Percentiles rank a stretch among this genome's conserved stretches.
These are phyloP conservation scores for Carpatolechia fugitivella DNA, from an alignment of 2,888 invertebrate genomes.

Conservation along the genomic window DNA sequence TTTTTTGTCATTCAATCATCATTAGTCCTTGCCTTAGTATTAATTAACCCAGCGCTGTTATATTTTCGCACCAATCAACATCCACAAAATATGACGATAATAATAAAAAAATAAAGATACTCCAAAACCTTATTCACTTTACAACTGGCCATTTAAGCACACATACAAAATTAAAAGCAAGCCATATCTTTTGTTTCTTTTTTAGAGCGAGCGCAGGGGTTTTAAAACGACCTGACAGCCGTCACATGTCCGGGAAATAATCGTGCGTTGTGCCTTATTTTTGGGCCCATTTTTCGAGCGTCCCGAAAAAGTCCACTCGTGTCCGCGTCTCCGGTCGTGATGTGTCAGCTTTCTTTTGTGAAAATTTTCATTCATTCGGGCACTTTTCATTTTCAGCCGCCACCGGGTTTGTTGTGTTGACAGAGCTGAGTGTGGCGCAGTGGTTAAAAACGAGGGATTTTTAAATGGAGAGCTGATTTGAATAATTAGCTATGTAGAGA, in stretches of 20 bases:
- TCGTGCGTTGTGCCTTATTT: background rate
- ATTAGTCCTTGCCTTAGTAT: too few relatives aligned
- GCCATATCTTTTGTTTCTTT: background rate
- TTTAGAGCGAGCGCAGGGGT: background rate
- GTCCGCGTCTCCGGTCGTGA: conserved; percentile 3
- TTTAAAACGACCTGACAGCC: conserved; percentile 1
- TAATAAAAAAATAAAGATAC: too few relatives aligned
- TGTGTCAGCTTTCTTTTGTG: conserved; percentile 6
- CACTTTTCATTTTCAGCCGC: conserved; percentile 1
- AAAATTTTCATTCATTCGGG: conserved; percentile 1
- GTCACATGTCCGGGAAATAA: conserved; percentile 5
- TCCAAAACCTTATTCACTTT: background rate
- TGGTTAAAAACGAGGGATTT: background rate
- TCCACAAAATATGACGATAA: too few relatives aligned
- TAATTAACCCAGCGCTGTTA: too few relatives aligned
- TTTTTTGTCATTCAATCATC: too few relatives aligned
- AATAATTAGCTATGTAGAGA: background rate
- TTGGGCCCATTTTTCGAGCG: conserved; percentile 1
- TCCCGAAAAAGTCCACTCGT: conserved; percentile 2
- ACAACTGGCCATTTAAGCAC: background rate
- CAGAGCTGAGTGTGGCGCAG: background rate
- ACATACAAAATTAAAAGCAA: background rate
- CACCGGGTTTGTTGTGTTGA: conserved; percentile 4
- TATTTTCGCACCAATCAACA: too few relatives aligned
- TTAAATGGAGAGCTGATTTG: background rate